Base-by-base conservation (phyloP, 2,797 vertebrate species). In the Toxotes lorentzi region DNA sequence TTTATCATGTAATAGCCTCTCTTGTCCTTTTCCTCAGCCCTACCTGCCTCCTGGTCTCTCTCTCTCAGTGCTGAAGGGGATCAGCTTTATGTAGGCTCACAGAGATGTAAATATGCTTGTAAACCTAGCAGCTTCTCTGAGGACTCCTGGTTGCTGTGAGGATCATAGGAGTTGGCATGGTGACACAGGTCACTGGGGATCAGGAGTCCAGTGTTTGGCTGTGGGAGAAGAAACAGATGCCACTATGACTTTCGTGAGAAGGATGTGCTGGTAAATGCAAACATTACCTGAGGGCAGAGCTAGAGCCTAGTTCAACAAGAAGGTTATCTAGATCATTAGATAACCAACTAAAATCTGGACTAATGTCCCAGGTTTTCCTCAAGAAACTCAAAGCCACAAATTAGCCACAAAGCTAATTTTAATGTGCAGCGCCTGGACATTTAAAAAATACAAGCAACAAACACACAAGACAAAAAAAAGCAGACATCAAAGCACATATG, bases 101-200 rank as follows among this genome's bases (percentile, higher is more conserved):
- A 73, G 72, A 76, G 83, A 86, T 71, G 79, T 73, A 60, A 76
- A 84, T 24, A 74, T 53, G 74, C 80, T 65, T 64, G 62, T 50
- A 78, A 81, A 76, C 89, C 71, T 86, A 83, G 78, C 88, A 85
- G 79, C 84, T 86, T 66, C 91, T 88, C 88, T 19, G 67, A 83
- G 86, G 91, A 90, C 82, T 86, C 83, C 58, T 19, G 79, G 90
- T 94, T 94, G 93, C 89, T 71, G 89, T 85, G 92, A 87, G 79
- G 85, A 81, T 75, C 40, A 50, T 50, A 48, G 61, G 81, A 62
- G 91, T 93, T 89, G 89, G 77, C 93, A 92, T 94, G 91, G 94
- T 12, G 87, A 95, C 77, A 40, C 53, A 1, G 76, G 63, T 86
- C 90, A 87, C 73, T 53, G 34, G 93, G 90, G 93, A 94, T 92